phyloP scores from a whole-genome alignment of 2,113 vertebrate species.

The Poeciliopsis occidentalis region DNA sequence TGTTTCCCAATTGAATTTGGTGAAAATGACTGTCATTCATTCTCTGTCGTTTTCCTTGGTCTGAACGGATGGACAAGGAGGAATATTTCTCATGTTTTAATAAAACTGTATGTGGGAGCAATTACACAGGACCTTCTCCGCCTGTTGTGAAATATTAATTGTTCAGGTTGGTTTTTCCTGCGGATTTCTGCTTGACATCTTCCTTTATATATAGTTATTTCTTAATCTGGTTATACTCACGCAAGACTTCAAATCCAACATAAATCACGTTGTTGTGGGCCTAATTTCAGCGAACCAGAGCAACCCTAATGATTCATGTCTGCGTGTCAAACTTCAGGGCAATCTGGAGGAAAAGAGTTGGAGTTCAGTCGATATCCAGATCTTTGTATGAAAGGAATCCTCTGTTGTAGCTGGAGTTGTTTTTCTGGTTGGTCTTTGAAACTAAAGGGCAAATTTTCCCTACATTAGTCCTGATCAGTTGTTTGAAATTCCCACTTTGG shows the following conservation, averaged over 20 bases:
- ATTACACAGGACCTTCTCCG: constrained; percentile 47
- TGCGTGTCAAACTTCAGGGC: constrained; percentile 31
- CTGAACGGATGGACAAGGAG: constrained; percentile 33
- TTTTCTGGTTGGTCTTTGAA: constrained; percentile 27
- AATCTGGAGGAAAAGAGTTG: constrained; percentile 20
- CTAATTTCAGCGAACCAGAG: neutral
- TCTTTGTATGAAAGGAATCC: constrained; percentile 67
- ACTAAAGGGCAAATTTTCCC: constrained; percentile 52
- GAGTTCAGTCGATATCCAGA: constrained; percentile 45
- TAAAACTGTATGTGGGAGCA: constrained; percentile 54
- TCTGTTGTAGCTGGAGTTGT: constrained; percentile 34
- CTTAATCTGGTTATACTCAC: neutral
- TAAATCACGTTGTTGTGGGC: constrained; percentile 2
- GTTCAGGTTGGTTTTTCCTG: neutral
- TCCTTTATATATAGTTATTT: neutral
- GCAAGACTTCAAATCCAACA: neutral
- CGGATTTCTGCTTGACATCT: constrained; percentile 8
- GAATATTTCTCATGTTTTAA: constrained; percentile 11
- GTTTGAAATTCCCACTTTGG: neutral
- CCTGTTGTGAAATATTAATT: constrained; percentile 57
- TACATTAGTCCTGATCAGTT: neutral
- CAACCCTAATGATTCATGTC: constrained; percentile 4
- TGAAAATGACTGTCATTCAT: constrained; percentile 17
- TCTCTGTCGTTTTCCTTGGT: constrained; percentile 22
- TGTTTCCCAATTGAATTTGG: constrained; percentile 20